Conservation (phyloP, 1,140 invertebrate genomes). For the Cyrtorhinus lividipennis region DNA sequence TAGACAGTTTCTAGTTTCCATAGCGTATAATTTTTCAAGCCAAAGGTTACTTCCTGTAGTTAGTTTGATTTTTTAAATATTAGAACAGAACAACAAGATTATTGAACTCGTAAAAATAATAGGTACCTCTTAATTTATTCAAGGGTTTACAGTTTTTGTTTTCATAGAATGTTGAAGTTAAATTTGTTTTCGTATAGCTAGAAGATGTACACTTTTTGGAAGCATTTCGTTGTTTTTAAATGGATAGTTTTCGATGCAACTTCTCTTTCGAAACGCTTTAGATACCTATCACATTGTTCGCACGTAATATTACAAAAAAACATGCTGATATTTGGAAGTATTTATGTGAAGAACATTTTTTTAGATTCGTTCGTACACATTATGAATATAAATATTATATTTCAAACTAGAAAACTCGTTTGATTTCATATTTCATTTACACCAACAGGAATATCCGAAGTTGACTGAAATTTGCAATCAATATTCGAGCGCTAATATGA, state of each 20-base stretch:
- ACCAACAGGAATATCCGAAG: too few species aligned
- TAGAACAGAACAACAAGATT: background rate
- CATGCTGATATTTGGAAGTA: background rate
- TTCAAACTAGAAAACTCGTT: too few species aligned
- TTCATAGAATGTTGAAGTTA: background rate
- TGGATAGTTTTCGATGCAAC: background rate
- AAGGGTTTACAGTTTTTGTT: background rate
- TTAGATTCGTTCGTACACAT: slow-evolving; percentile 6
- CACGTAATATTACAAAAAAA: background rate
- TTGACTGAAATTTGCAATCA: too few species aligned
- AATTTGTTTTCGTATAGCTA: background rate
- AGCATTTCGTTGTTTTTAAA: background rate
- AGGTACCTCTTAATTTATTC: background rate
- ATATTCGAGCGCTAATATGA: too few species aligned
- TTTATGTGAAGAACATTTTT: background rate
- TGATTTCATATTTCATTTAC: too few species aligned
- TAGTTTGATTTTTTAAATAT: background rate
- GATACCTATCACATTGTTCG: background rate
- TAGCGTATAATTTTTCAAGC: slow-evolving; percentile 1
- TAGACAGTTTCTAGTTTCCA: background rate
- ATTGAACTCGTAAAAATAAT: background rate
- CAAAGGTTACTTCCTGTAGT: slow-evolving; percentile 6
- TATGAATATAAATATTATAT: slow-evolving; percentile 4
- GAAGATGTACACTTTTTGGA: background rate
- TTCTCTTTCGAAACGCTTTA: slow-evolving; percentile 1